These are phyloP conservation scores for Lasioglossum figueresi DNA, from an alignment of 2,888 invertebrate species.

Conservation along the genomic window DNA sequence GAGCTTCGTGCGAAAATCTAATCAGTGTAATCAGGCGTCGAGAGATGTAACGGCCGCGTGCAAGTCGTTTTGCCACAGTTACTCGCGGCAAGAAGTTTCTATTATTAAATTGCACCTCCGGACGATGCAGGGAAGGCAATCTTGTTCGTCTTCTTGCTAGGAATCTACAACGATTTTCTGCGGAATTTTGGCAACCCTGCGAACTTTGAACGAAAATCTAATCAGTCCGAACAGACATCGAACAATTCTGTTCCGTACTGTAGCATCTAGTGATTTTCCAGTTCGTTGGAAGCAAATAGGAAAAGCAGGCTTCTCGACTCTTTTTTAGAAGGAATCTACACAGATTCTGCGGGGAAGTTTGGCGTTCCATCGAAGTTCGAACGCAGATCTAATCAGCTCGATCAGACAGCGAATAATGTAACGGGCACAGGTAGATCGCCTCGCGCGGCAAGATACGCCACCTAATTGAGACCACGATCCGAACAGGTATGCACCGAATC, in stretches of 20 bases:
- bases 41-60: not conserved
- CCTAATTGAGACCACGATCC: slow-evolving; percentile 39
- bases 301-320: not conserved
- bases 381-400: not conserved
- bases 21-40: not conserved
- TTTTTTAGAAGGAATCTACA: not conserved
- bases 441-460: slow-evolving; percentile 5
- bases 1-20: not conserved
- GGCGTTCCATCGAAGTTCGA: not conserved
- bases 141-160: not conserved
- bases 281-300: not conserved
- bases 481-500: slow-evolving; percentile 40
- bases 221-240: not conserved
- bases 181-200: not conserved
- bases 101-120: not conserved
- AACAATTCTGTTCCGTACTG: not conserved
- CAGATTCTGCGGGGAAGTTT: not conserved
- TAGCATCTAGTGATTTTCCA: not conserved
- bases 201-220: not conserved
- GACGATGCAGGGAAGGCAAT: not conserved
- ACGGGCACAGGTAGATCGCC: not conserved
- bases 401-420: not conserved
- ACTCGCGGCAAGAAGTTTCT: slow-evolving; percentile 21
- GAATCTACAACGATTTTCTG: not conserved
- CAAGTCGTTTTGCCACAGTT: not conserved